phyloP scores from a whole-genome alignment of 2,888 invertebrate species.

The Lasioglossum villosulum region DNA sequence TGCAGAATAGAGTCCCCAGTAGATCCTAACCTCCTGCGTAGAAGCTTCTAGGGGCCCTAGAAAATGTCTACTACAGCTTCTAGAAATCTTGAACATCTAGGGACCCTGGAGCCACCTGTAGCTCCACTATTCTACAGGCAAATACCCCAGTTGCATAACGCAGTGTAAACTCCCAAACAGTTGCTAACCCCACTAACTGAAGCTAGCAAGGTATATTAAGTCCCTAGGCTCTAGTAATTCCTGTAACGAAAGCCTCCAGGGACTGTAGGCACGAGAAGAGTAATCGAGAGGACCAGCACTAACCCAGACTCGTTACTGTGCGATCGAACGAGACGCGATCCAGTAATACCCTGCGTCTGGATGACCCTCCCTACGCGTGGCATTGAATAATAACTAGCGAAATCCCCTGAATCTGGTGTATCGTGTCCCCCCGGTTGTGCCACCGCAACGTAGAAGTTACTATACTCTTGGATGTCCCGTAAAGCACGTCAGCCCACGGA shows the following conservation, averaged over 20 bases:
- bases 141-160: background rate
- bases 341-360: constrained; percentile 7
- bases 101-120: background rate
- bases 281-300: background rate
- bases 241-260: background rate
- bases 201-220: background rate
- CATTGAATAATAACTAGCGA: constrained; percentile 26
- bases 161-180: background rate
- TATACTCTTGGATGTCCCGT: background rate
- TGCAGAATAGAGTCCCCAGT: background rate
- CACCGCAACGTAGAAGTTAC: constrained; percentile 1
- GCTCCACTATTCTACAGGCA: background rate
- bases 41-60: background rate
- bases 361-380: constrained; percentile 10
- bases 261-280: background rate
- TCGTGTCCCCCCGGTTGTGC: background rate
- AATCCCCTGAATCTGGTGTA: constrained; percentile 1
- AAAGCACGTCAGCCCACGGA: background rate
- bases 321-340: constrained; percentile 26
- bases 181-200: background rate
- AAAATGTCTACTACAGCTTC: background rate
- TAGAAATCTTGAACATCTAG: background rate
- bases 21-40: background rate
- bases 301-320: background rate
- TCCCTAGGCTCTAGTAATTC: background rate